phyloP scores from a whole-genome alignment of 2,797 vertebrate genomes.

The Acomys russatus region DNA sequence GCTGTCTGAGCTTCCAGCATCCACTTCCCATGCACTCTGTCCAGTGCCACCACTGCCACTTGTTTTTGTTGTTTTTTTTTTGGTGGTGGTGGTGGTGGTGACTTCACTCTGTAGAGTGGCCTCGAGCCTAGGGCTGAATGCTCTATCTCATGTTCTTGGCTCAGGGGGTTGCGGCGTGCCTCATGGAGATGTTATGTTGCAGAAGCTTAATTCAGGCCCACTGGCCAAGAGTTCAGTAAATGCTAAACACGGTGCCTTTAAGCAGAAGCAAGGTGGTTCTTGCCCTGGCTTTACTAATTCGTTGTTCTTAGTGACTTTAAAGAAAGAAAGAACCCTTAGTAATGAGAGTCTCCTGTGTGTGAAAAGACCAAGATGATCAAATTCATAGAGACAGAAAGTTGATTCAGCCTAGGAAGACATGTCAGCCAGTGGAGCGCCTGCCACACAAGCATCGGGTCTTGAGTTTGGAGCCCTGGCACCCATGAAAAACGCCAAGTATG shows the following conservation, averaged over 20 bases:
- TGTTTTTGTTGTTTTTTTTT: not conserved
- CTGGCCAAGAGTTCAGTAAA: not conserved
- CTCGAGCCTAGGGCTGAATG: not conserved
- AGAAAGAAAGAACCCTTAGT: not conserved
- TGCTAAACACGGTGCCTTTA: not conserved
- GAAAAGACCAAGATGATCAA: not conserved
- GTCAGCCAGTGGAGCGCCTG: not conserved
- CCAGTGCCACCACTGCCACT: not conserved
- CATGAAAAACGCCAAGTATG: not conserved
- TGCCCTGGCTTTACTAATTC: not conserved
- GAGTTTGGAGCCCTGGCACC: not conserved
- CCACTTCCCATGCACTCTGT: not conserved
- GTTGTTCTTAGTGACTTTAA: not conserved
- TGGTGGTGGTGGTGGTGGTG: not conserved
- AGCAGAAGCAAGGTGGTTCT: not conserved
- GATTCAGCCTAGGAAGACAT: too few species aligned
- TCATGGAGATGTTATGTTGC: not conserved
- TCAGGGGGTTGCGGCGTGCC: not conserved
- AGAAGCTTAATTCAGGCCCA: not conserved
- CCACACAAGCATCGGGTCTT: not conserved
- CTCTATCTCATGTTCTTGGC: not conserved
- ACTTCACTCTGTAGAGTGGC: not conserved
- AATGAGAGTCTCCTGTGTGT: not conserved
- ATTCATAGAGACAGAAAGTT: not conserved
- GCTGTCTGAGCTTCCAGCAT: too few species aligned